Evolutionary conservation across 2,113 vertebrate species (phyloP), one percentile per base, ranked within the genome.

Genomic region (Delphinapterus leucas): DNA sequence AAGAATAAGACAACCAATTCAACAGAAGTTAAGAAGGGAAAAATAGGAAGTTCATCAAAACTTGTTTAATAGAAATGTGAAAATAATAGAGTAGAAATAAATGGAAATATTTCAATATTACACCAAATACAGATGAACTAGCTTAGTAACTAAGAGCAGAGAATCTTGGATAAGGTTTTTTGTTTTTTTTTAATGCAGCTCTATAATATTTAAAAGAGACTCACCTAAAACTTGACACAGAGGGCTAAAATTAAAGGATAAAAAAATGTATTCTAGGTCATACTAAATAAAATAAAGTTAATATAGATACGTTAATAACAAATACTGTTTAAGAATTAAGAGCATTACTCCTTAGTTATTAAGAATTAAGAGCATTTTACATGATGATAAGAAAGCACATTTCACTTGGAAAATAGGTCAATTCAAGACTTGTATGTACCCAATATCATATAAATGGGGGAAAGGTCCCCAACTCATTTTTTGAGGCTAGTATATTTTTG

Each of bases 311-410:
- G 79, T 60, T 49, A 63, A 61, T 63, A 83, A 92, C 26, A 82
- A 73, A 15, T 28, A 26, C 14, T 49, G 8, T 49, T 74, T 49
- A 83, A 76, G 31, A 83, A 36, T 5, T 55, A 55, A 68, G 33
- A 58, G 28, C 47, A 83, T 83, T 92, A 41, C 70, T 81, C 20
- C n/a, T 60, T 44, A 71, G 11, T 70, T 91, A 41, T 44, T n/a
- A 71, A 91, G 25, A 81, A 81, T 80, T 86, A 95, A 82, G 18
- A 92, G 18, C 33, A 93, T 93, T 93, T 63, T 89, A 63, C 21
- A 83, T 20, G 44, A 70, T 26, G 17, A 33, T 49, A 76, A 61
- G 18, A 53, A 93, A 80, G 55, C 73, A 82, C 1, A 8, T 58
- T 67, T 96, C n/a, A n/a, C 20, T 74, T 17, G 63, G 68, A 61